A percentile compares a stretch with the other conserved stretches of the same genome.
Conservation (phyloP, 2,797 vertebrate species). For the Pseudochromis fuscus region DNA sequence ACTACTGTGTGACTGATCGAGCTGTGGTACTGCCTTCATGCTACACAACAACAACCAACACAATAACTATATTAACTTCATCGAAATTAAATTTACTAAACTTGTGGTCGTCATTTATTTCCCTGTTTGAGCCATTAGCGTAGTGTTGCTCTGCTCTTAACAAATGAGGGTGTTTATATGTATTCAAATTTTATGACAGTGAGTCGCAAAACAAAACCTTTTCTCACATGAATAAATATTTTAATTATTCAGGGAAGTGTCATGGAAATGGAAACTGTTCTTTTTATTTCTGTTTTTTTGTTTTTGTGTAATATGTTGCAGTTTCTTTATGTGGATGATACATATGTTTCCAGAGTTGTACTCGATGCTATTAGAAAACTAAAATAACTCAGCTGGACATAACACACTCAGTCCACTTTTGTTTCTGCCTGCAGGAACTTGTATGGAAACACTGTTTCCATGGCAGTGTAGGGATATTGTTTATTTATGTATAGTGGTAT, state of each 20-base stretch:
- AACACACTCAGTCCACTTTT: conserved; percentile 14
- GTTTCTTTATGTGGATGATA: neutral
- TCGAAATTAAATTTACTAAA: conserved; percentile 2
- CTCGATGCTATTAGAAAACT: neutral
- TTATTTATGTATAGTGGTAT: conserved; percentile 46
- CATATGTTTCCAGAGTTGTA: neutral
- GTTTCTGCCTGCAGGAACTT: conserved; percentile 4
- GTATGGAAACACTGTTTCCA: conserved; percentile 63
- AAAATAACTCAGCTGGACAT: conserved; percentile 15
- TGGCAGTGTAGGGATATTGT: conserved; percentile 56
- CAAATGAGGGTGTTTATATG: neutral
- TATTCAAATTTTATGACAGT: neutral
- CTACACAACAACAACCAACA: neutral
- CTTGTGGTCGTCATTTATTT: neutral
- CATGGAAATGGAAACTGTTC: neutral
- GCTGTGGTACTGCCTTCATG: neutral
- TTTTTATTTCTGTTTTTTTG: too few species aligned
- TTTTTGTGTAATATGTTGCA: too few species aligned
- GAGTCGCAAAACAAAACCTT: conserved; percentile 1
- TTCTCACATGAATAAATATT: conserved; percentile 22
- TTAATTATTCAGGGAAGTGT: conserved; percentile 8
- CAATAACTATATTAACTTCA: conserved; percentile 1
- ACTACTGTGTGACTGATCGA: neutral
- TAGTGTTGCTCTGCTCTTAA: neutral
- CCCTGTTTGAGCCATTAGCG: neutral